Percentiles rank a stretch among this genome's conserved stretches.
These are phyloP conservation scores for Epizoanthus rinbou DNA, from an alignment of 92 coral and sea anemone species.

Conservation along the genomic window DNA sequence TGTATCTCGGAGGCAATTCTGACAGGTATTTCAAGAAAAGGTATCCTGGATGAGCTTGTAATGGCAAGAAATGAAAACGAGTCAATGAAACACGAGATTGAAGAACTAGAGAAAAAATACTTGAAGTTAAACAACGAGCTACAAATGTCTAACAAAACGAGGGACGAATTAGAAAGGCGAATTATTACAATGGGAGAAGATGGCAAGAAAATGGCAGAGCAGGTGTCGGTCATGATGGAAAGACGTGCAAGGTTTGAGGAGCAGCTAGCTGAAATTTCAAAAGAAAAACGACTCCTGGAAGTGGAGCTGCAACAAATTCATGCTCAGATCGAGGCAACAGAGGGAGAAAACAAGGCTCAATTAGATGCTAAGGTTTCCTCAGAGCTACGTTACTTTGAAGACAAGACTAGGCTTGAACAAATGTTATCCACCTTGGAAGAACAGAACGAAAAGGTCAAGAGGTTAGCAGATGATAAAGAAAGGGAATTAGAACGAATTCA, in stretches of 20 bases:
- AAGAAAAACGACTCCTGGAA: constrained; percentile 6
- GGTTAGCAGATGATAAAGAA: constrained; percentile 36
- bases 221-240: constrained; percentile 21
- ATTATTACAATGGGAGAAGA: constrained; percentile 43
- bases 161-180: constrained; percentile 23
- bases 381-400: background rate
- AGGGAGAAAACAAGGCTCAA: background rate
- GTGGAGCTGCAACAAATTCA: background rate
- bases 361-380: constrained; percentile 31
- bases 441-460: background rate
- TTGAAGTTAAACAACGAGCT: background rate
- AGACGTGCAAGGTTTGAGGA: background rate
- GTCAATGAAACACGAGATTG: constrained; percentile 42
- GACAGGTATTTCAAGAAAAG: constrained; percentile 19
- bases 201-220: constrained; percentile 21
- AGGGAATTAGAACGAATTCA: constrained; percentile 1
- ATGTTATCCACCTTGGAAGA: background rate
- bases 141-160: background rate
- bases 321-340: background rate
- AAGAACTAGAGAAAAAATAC: constrained; percentile 13
- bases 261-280: background rate
- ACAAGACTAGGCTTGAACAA: background rate
- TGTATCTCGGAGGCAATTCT: constrained; percentile 2
- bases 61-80: constrained; percentile 22
- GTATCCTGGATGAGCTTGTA: constrained; percentile 39